Conservation (phyloP, 2,888 invertebrate genomes). For the Ligdia adustata region DNA sequence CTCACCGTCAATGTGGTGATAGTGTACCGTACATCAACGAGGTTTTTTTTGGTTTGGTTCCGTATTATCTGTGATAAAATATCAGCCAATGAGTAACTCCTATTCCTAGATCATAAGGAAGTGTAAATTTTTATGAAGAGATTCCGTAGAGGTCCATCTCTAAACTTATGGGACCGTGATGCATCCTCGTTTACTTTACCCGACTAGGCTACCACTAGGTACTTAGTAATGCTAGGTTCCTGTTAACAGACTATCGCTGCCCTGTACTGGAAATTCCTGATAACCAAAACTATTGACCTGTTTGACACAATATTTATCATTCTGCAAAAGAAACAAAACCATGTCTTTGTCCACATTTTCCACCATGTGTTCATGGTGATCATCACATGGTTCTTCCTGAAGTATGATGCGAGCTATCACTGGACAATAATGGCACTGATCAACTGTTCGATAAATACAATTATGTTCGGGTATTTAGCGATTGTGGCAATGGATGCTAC, state of each 20-base stretch:
- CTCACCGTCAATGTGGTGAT: too few relatives aligned
- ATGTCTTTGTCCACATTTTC: conserved; percentile 93
- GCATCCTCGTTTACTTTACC: too few relatives aligned
- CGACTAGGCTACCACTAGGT: too few relatives aligned
- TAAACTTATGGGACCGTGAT: too few relatives aligned
- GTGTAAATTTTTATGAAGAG: too few relatives aligned
- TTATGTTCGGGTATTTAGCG: conserved; percentile 90
- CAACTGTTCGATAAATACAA: conserved; percentile 87
- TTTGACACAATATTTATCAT: conserved; percentile 92
- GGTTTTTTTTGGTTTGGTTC: too few relatives aligned
- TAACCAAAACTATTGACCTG: conserved; percentile 88
- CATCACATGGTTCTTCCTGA: conserved; percentile 86
- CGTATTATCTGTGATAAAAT: too few relatives aligned
- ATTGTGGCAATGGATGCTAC: conserved; percentile 87
- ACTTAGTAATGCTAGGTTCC: too few relatives aligned
- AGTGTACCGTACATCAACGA: too few relatives aligned
- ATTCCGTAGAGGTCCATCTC: too few relatives aligned
- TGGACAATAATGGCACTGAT: conserved; percentile 87
- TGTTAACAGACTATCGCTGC: conserved; percentile 46
- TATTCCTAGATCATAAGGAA: too few relatives aligned
- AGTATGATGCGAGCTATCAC: conserved; percentile 89
- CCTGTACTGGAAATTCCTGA: conserved; percentile 86
- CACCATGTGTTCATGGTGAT: conserved; percentile 90
- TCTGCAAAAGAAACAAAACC: conserved; percentile 88
- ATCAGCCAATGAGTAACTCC: too few relatives aligned